Percentiles rank a stretch among this genome's conserved stretches.
Conservation (phyloP, 2,888 invertebrate genomes). For the Campopleginae sp. region DNA sequence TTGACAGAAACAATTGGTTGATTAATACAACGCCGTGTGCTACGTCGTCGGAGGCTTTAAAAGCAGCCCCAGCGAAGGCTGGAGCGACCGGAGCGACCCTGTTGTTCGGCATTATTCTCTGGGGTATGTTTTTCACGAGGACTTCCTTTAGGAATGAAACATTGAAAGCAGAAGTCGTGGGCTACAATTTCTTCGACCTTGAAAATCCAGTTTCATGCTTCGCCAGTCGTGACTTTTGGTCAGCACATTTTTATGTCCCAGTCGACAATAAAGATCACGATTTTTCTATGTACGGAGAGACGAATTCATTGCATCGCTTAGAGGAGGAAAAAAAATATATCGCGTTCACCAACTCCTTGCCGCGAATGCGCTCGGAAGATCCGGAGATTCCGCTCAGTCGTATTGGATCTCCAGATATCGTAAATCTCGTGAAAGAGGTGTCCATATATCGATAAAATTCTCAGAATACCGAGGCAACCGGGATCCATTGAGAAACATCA, state of each 20-base stretch:
- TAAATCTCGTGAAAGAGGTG: constrained; percentile 22
- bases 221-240: neutral
- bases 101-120: neutral
- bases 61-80: neutral
- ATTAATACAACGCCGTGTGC: too few relatives aligned
- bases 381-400: constrained; percentile 13
- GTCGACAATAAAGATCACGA: neutral
- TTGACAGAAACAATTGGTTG: neutral
- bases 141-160: neutral
- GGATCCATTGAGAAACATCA: constrained; percentile 3
- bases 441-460: constrained; percentile 7
- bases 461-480: neutral
- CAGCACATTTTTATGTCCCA: neutral
- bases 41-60: neutral
- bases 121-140: neutral
- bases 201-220: neutral
- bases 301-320: neutral
- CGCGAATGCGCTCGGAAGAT: constrained; percentile 1
- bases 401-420: neutral
- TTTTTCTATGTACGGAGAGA: neutral
- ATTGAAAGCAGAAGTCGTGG: neutral
- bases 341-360: neutral
- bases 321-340: neutral
- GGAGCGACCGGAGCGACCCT: neutral
- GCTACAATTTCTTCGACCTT: neutral